A percentile compares a stretch with the other conserved stretches of the same genome.
phyloP scores from a whole-genome alignment of 2,113 vertebrate genomes.

The Donacobius atricapilla region DNA sequence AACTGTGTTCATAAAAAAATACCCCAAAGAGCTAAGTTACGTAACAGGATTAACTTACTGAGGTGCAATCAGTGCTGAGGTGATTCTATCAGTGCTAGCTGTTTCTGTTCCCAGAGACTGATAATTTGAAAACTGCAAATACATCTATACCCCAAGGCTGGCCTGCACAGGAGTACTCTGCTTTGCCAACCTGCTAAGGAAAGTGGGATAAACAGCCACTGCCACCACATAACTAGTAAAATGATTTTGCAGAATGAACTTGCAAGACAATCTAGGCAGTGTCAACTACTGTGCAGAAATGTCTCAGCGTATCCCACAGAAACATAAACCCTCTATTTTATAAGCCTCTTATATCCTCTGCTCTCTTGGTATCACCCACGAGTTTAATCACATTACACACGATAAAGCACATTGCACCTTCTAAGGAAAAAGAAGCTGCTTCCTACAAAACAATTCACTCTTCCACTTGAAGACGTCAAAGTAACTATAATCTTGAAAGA shows the following conservation, averaged over 20 bases:
- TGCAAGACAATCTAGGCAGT: background rate
- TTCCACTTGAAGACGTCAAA: background rate
- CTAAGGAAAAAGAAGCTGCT: background rate
- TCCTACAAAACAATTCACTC: background rate
- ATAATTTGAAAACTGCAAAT: background rate
- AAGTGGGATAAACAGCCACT: background rate
- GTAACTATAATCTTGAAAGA: background rate
- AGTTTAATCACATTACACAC: background rate
- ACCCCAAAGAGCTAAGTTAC: background rate
- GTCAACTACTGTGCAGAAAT: background rate
- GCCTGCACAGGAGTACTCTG: background rate
- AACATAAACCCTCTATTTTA: background rate
- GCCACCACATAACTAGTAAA: background rate
- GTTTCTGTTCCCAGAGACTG: background rate
- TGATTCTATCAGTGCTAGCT: background rate
- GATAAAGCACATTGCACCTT: background rate
- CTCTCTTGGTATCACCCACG: background rate
- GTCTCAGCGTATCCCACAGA: background rate
- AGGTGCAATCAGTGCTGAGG: background rate
- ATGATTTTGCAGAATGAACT: background rate
- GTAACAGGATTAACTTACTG: background rate
- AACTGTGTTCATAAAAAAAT: background rate
- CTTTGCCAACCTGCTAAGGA: background rate
- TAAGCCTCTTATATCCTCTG: background rate
- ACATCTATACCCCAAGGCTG: rapidly evolving